Percentiles rank a stretch among this genome's conserved stretches.
phyloP scores from a whole-genome alignment of 2,888 invertebrate genomes.

The Acanthopleura granulata region DNA sequence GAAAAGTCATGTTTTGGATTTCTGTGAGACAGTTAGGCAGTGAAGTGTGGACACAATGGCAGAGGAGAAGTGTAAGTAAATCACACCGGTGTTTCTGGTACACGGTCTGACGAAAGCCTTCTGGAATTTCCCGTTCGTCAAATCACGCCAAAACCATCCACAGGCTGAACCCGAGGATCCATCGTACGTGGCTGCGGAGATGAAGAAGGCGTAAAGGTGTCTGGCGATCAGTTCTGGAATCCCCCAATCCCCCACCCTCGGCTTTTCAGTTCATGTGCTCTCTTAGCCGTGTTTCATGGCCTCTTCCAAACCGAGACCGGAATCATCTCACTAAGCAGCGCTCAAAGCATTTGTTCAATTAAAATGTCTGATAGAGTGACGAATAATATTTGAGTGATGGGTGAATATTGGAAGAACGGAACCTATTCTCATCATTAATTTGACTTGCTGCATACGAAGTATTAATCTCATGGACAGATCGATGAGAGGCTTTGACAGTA shows the following conservation, averaged over 20 bases:
- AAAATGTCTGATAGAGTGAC: background rate
- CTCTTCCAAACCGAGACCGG: background rate
- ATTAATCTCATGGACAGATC: background rate
- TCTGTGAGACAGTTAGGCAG: background rate
- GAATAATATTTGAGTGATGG: slow-evolving; percentile 2
- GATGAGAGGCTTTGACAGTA: slow-evolving; percentile 5
- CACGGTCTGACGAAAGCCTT: too few relatives aligned
- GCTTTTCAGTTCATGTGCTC: too few relatives aligned
- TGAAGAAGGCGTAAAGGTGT: too few relatives aligned
- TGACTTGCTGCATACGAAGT: background rate
- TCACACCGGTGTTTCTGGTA: too few relatives aligned
- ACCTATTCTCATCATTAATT: slow-evolving; percentile 12
- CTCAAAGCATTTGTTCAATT: background rate
- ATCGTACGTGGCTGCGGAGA: too few relatives aligned
- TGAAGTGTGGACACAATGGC: background rate
- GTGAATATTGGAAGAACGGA: background rate
- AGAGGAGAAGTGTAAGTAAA: too few relatives aligned
- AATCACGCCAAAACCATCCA: too few relatives aligned
- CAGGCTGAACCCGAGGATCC: too few relatives aligned
- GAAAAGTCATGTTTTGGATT: slow-evolving; percentile 7
- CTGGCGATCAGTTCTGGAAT: too few relatives aligned
- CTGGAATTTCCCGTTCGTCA: too few relatives aligned
- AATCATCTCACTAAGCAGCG: background rate
- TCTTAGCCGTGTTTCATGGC: background rate
- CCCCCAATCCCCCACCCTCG: too few relatives aligned